These are phyloP conservation scores for Coilia nasus DNA, from an alignment of 2,797 vertebrate species.

Conservation along the genomic window DNA sequence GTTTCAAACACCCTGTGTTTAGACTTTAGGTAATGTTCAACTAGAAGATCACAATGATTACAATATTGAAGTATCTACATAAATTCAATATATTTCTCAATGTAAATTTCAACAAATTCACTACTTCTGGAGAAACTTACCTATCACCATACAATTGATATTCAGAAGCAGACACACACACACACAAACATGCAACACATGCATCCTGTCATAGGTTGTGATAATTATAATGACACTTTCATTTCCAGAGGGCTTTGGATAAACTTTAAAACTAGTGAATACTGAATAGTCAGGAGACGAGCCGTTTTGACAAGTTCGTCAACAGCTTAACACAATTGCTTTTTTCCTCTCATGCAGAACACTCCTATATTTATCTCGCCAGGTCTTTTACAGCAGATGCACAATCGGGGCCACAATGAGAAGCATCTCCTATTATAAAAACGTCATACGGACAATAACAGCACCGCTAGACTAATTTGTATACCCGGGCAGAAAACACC, in stretches of 20 bases:
- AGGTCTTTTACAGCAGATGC: slow-evolving; percentile 64
- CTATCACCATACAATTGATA: not conserved
- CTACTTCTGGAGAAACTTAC: not conserved
- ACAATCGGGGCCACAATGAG: slow-evolving; percentile 59
- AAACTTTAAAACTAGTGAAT: slow-evolving; percentile 22
- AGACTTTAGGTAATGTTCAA: no score
- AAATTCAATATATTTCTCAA: not conserved
- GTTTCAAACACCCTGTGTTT: not conserved
- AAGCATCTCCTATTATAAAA: slow-evolving; percentile 62
- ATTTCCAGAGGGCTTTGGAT: not conserved
- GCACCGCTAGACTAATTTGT: slow-evolving; percentile 64
- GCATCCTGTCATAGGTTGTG: not conserved
- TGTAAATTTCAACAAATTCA: not conserved
- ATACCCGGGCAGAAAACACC: slow-evolving; percentile 63
- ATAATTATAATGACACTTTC: not conserved
- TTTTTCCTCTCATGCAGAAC: slow-evolving; percentile 56
- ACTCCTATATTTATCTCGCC: slow-evolving; percentile 56
- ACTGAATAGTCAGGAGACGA: not conserved
- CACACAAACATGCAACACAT: not conserved
- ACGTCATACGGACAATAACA: slow-evolving; percentile 42
- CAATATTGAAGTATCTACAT: not conserved
- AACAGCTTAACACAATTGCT: not conserved
- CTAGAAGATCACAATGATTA: no score
- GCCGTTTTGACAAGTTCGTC: slow-evolving; percentile 2
- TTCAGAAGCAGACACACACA: slow-evolving; percentile 8